These are phyloP conservation scores for Sandelia bainsii DNA, from an alignment of 2,797 vertebrate species.

Conservation along the genomic window DNA sequence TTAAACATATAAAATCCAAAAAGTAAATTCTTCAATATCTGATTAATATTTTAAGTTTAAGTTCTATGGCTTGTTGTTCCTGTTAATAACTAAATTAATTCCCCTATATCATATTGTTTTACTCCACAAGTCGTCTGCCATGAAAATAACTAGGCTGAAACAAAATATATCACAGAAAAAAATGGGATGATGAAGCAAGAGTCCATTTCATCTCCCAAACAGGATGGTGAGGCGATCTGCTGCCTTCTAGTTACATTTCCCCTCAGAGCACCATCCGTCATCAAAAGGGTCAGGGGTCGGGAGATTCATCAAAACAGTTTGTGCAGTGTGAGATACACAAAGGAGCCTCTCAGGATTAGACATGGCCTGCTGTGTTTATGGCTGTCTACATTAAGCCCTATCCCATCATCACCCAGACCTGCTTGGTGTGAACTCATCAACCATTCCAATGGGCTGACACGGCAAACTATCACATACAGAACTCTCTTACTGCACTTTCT, in stretches of 20 bases:
- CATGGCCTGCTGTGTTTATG: conserved; percentile 91
- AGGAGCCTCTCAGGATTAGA: conserved; percentile 92
- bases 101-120: neutral
- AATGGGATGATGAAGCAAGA: conserved; percentile 66
- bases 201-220: conserved; percentile 83
- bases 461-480: conserved; percentile 31
- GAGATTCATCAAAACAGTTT: conserved; percentile 96
- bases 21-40: neutral
- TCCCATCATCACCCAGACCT: conserved; percentile 75
- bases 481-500: conserved; percentile 31
- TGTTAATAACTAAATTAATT: conserved; percentile 1
- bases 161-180: conserved; percentile 57
- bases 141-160: conserved; percentile 27
- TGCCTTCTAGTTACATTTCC: conserved; percentile 84
- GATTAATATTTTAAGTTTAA: neutral
- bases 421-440: conserved; percentile 86
- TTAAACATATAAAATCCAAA: neutral
- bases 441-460: conserved; percentile 81
- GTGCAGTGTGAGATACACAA: conserved; percentile 91
- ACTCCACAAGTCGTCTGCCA: conserved; percentile 25
- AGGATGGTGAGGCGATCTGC: conserved; percentile 76
- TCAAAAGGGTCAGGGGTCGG: conserved; percentile 87
- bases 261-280: conserved; percentile 86
- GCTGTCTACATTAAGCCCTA: conserved; percentile 88
- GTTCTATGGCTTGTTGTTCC: neutral